Conservation (phyloP, 2,113 vertebrate genomes). For the Hippocampus abdominalis region DNA sequence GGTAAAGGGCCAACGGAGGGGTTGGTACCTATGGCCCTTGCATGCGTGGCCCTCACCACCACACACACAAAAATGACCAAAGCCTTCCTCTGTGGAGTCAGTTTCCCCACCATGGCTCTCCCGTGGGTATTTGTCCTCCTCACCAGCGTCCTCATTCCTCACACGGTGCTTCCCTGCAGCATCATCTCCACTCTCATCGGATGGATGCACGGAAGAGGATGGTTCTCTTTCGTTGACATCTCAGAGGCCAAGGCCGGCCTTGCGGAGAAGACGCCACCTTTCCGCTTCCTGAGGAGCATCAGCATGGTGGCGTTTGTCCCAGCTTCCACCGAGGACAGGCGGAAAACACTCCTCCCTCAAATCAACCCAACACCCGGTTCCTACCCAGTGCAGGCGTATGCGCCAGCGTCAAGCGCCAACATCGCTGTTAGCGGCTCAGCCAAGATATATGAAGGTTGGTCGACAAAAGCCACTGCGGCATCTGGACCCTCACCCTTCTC, state of each 20-base stretch:
- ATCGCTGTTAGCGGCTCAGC: neutral
- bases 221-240: slow-evolving; percentile 47
- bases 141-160: slow-evolving; percentile 41
- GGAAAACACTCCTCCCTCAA: slow-evolving; percentile 58
- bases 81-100: slow-evolving; percentile 59
- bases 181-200: slow-evolving; percentile 46
- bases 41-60: slow-evolving; percentile 56
- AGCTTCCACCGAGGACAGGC: slow-evolving; percentile 50
- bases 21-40: slow-evolving; percentile 46
- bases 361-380: slow-evolving; percentile 60
- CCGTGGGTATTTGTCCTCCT: slow-evolving; percentile 59
- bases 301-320: slow-evolving; percentile 36
- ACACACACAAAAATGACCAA: slow-evolving; percentile 58
- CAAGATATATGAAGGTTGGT: slow-evolving; percentile 54
- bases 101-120: slow-evolving; percentile 55
- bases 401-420: slow-evolving; percentile 30
- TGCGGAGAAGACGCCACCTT: slow-evolving; percentile 54
- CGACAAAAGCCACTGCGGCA: neutral
- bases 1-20: slow-evolving; percentile 35
- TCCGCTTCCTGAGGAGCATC: slow-evolving; percentile 48
- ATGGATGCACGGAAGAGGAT: slow-evolving; percentile 54
- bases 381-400: slow-evolving; percentile 66
- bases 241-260: slow-evolving; percentile 48
- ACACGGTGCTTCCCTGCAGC: slow-evolving; percentile 54
- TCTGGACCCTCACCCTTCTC: slow-evolving; percentile 1